These are phyloP conservation scores for Conops quadrifasciatus DNA, from an alignment of 2,888 invertebrate genomes.

Conservation along the genomic window DNA sequence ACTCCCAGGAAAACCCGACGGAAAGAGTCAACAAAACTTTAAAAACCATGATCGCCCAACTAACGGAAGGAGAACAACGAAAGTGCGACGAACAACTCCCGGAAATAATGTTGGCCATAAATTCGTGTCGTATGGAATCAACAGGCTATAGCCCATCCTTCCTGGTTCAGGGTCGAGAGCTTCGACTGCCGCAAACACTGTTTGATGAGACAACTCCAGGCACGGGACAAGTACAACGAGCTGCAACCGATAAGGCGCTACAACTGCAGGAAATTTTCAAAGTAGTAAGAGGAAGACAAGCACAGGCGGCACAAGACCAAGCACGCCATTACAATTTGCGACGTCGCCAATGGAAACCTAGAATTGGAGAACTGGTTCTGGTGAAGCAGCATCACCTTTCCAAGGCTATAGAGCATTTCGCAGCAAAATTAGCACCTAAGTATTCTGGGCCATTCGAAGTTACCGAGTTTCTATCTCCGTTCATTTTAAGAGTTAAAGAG, in stretches of 20 bases:
- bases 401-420: neutral
- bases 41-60: conserved; percentile 30
- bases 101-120: conserved; percentile 3
- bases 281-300: neutral
- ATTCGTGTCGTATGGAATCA: neutral
- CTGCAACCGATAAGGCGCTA: neutral
- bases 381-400: neutral
- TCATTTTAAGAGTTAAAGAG: neutral
- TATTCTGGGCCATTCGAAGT: neutral
- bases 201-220: neutral
- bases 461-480: neutral
- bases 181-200: neutral
- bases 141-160: too few relatives aligned
- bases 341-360: neutral
- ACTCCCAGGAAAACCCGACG: neutral
- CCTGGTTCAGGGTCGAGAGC: too few relatives aligned
- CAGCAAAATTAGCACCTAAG: neutral
- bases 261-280: neutral
- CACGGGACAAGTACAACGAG: neutral
- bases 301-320: neutral
- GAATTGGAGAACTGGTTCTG: neutral
- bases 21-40: neutral
- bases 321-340: conserved; percentile 1
- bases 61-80: neutral
- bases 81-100: conserved; percentile 1